phyloP scores from a whole-genome alignment of 2,797 vertebrate genomes.

The Sebastes trivittatus region DNA sequence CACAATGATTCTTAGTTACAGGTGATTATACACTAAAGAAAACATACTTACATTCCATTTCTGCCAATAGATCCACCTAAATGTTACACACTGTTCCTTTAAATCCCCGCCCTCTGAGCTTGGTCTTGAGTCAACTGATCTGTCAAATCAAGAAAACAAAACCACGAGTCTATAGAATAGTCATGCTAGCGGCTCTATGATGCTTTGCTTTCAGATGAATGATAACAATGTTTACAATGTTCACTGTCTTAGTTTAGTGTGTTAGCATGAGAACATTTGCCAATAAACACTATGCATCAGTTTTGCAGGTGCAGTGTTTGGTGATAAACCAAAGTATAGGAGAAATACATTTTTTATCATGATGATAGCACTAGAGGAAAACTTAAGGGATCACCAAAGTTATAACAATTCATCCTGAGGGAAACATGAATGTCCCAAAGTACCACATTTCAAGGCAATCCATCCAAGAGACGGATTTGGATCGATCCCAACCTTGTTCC shows the following conservation, averaged over 20 bases:
- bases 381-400: no score
- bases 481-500: neutral
- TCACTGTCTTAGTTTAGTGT: neutral
- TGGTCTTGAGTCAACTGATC: no score
- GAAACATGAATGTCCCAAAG: neutral
- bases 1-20: no score
- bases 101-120: no score
- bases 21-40: no score
- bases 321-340: no score
- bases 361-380: no score
- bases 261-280: neutral
- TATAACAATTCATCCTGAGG: neutral
- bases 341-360: no score
- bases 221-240: neutral
- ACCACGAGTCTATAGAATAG: neutral
- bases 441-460: neutral
- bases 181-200: neutral
- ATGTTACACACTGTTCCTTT: no score
- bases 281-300: neutral
- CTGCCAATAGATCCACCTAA: no score
- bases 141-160: neutral
- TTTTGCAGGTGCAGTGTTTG: neutral
- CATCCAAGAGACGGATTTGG: neutral
- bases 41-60: no score
- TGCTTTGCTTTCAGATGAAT: neutral